These are phyloP conservation scores for Rhagoletis pomonella DNA, from an alignment of 1,140 invertebrate genomes.

Conservation along the genomic window DNA sequence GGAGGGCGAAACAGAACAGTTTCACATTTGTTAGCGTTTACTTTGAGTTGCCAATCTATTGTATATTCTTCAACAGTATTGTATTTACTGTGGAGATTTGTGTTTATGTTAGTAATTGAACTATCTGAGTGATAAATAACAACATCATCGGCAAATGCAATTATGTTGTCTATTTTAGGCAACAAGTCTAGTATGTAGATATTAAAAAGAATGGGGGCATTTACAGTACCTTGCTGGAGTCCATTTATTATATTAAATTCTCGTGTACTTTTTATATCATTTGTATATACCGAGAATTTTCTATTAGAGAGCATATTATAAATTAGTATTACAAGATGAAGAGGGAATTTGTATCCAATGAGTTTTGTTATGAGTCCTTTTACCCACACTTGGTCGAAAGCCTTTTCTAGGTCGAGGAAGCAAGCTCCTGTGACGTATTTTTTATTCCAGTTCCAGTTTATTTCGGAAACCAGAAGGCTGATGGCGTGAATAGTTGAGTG, in stretches of 20 bases:
- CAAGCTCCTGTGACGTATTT: slow-evolving; percentile 15
- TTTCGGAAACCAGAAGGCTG: background rate
- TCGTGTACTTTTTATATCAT: background rate
- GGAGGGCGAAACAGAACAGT: slow-evolving; percentile 44
- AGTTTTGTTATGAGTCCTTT: background rate
- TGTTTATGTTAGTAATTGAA: slow-evolving; percentile 37
- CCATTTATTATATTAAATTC: slow-evolving; percentile 33
- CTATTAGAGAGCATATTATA: slow-evolving; percentile 38
- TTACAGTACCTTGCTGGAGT: slow-evolving; percentile 42
- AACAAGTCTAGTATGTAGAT: slow-evolving; percentile 31
- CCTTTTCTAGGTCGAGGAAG: slow-evolving; percentile 22
- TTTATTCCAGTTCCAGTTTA: slow-evolving; percentile 47
- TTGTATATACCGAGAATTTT: background rate
- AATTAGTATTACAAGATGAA: background rate
- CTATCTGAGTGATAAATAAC: slow-evolving; percentile 17
- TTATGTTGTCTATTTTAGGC: background rate
- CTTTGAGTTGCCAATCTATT: slow-evolving; percentile 45
- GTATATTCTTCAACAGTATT: slow-evolving; percentile 44
- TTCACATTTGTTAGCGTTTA: slow-evolving; percentile 46
- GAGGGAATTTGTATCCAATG: slow-evolving; percentile 10
- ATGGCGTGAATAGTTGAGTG: background rate
- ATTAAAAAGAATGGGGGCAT: slow-evolving; percentile 45
- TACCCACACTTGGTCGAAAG: slow-evolving; percentile 40
- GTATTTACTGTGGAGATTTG: slow-evolving; percentile 22
- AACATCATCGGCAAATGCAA: slow-evolving; percentile 39